phyloP scores from a whole-genome alignment of 2,797 vertebrate species.

The Lates japonicus region DNA sequence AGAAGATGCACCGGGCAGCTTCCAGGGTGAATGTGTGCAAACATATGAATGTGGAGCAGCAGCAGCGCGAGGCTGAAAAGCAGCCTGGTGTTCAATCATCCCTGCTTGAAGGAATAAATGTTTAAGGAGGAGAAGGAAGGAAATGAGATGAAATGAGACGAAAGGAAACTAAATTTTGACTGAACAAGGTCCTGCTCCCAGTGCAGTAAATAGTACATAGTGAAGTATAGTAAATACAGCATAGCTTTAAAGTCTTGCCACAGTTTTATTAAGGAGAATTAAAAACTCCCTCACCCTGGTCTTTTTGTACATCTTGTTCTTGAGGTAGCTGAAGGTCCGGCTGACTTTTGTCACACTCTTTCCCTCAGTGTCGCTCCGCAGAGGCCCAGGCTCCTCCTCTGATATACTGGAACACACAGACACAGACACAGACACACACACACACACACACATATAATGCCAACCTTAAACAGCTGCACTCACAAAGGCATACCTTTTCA shows the following conservation, averaged over 20 bases:
- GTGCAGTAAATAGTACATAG: neutral
- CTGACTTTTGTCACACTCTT: conserved; percentile 95
- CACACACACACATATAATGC: conserved; percentile 1
- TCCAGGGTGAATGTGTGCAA: conserved; percentile 22
- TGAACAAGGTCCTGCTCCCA: neutral
- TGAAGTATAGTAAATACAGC: neutral
- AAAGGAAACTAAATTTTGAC: no score
- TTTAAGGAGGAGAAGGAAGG: conserved; percentile 11
- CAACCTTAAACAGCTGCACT: conserved; percentile 33
- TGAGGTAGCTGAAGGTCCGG: conserved; percentile 99
- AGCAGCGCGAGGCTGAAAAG: conserved; percentile 9
- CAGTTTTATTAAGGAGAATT: neutral
- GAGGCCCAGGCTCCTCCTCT: conserved; percentile 91
- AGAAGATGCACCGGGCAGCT: conserved; percentile 12
- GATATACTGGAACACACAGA: conserved; percentile 88
- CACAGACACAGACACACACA: conserved; percentile 20
- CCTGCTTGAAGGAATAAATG: conserved; percentile 32
- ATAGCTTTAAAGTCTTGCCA: neutral
- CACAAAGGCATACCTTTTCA: conserved; percentile 19
- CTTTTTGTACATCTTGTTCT: conserved; percentile 99
- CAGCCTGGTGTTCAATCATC: conserved; percentile 8
- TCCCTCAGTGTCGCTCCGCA: conserved; percentile 87
- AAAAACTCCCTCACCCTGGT: conserved; percentile 89
- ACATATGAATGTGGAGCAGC: conserved; percentile 3
- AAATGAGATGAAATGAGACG: no score